phyloP scores from a whole-genome alignment of 1,140 invertebrate species.

The Lordiphosa clarofinis region DNA sequence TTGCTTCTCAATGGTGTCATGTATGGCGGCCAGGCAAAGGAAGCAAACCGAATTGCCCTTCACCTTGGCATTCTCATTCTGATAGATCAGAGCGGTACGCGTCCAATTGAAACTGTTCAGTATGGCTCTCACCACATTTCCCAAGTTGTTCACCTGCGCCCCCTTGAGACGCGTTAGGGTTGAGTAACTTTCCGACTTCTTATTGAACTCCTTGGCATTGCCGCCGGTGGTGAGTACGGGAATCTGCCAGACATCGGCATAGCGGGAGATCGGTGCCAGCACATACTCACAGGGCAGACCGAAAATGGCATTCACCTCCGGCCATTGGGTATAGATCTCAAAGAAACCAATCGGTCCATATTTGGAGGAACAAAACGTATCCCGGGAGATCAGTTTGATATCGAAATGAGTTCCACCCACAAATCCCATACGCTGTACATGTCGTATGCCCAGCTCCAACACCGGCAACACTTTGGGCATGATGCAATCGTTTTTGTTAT shows the following conservation, averaged over 20 bases:
- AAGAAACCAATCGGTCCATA: slow-evolving; percentile 89
- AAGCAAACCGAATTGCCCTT: slow-evolving; percentile 86
- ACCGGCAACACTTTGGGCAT: slow-evolving; percentile 87
- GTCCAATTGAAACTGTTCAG: slow-evolving; percentile 86
- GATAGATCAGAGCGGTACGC: slow-evolving; percentile 84
- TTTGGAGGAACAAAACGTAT: slow-evolving; percentile 90
- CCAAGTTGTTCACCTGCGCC: slow-evolving; percentile 86
- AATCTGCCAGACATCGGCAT: slow-evolving; percentile 92
- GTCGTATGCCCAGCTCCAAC: slow-evolving; percentile 86
- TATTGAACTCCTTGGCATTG: slow-evolving; percentile 86
- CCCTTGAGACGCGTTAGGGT: slow-evolving; percentile 93
- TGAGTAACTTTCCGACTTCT: slow-evolving; percentile 82
- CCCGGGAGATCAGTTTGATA: slow-evolving; percentile 85
- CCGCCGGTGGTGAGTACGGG: slow-evolving; percentile 92
- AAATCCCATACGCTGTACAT: slow-evolving; percentile 82
- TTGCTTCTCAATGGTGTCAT: slow-evolving; percentile 79
- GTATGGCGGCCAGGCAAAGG: slow-evolving; percentile 85
- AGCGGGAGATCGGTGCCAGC: slow-evolving; percentile 92
- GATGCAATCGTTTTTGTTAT: slow-evolving; percentile 79
- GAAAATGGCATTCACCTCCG: slow-evolving; percentile 88
- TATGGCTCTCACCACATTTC: slow-evolving; percentile 85
- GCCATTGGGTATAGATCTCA: slow-evolving; percentile 83
- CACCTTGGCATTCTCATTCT: slow-evolving; percentile 83
- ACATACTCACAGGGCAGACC: slow-evolving; percentile 96
- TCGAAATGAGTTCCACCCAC: slow-evolving; percentile 84